Evolutionary conservation across 1,140 invertebrate genomes (phyloP).

Genomic region (Medauroidea extradentata): DNA sequence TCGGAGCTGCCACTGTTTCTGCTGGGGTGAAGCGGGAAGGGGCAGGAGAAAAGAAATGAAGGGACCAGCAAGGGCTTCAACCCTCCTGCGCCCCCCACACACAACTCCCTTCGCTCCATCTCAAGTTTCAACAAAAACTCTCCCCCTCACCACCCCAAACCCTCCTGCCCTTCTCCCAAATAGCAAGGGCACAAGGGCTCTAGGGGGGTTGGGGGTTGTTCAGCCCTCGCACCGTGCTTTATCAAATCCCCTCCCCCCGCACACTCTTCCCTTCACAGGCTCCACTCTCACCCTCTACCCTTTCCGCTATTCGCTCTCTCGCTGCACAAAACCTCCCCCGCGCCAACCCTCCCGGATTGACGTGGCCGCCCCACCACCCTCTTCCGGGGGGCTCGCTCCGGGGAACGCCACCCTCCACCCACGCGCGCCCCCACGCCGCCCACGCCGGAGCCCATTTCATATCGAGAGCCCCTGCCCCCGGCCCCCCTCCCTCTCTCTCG

Average conservation of each 20-base stretch:
- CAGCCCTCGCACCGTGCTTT: conserved; percentile 5
- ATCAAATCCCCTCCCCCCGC: neutral
- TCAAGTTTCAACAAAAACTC: conserved; percentile 42
- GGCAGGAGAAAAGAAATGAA: conserved; percentile 19
- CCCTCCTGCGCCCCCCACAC: conserved; percentile 26
- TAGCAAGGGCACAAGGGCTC: neutral
- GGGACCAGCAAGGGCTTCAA: conserved; percentile 6
- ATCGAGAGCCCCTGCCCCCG: too few species aligned
- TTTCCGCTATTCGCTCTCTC: too few species aligned
- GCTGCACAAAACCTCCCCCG: too few species aligned
- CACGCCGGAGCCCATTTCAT: too few species aligned
- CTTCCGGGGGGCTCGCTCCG: too few species aligned
- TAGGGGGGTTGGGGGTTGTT: neutral
- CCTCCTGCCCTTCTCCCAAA: neutral
- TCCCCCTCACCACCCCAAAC: neutral
- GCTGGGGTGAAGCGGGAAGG: conserved; percentile 15
- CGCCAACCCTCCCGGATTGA: too few species aligned
- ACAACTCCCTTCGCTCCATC: conserved; percentile 37
- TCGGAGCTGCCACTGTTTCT: neutral
- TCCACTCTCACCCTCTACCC: too few species aligned
- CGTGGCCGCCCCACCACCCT: too few species aligned
- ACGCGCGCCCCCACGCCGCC: too few species aligned
- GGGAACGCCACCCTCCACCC: too few species aligned
- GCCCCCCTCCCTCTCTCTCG: too few species aligned
- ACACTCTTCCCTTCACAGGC: too few species aligned